Percentiles rank a stretch among this genome's conserved stretches.
Conservation (phyloP, 1,140 invertebrate species). For the Limonius californicus region DNA sequence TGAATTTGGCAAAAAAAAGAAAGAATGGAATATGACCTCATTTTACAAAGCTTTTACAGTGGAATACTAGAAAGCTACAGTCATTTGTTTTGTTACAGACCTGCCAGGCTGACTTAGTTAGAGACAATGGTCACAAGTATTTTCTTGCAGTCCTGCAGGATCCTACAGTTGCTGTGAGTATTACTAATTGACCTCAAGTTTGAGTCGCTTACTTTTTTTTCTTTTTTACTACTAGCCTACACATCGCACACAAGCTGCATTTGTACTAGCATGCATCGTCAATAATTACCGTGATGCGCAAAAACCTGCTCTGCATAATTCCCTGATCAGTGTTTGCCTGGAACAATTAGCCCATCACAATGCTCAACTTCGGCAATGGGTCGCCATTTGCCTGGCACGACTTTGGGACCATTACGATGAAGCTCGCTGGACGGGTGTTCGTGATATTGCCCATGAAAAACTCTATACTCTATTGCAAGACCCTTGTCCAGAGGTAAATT, state of each 20-base stretch:
- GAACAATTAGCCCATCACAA: constrained; percentile 66
- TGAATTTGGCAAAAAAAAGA: too few relatives aligned
- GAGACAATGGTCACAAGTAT: constrained; percentile 94
- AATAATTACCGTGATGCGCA: constrained; percentile 83
- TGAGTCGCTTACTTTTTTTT: constrained; percentile 16
- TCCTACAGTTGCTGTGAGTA: constrained; percentile 70
- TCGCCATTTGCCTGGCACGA: constrained; percentile 88
- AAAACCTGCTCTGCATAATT: constrained; percentile 80
- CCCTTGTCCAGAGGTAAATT: constrained; percentile 73
- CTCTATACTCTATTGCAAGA: constrained; percentile 76
- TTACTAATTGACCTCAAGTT: too few relatives aligned
- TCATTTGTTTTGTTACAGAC: constrained; percentile 63
- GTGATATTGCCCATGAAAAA: constrained; percentile 96
- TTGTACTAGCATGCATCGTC: constrained; percentile 90
- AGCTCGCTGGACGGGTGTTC: constrained; percentile 91
- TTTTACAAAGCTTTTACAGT: too few relatives aligned
- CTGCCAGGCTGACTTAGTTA: constrained; percentile 92
- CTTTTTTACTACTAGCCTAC: constrained; percentile 73
- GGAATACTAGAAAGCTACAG: too few relatives aligned
- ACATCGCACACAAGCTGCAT: constrained; percentile 84
- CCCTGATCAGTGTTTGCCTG: constrained; percentile 83
- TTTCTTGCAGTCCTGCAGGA: constrained; percentile 89
- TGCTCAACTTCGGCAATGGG: constrained; percentile 80
- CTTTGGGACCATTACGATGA: constrained; percentile 92
- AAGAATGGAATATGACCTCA: too few relatives aligned